Evolutionary conservation across 2,113 vertebrate genomes (phyloP).

Genomic region (Boulengeromyrus knoepffleri): DNA sequence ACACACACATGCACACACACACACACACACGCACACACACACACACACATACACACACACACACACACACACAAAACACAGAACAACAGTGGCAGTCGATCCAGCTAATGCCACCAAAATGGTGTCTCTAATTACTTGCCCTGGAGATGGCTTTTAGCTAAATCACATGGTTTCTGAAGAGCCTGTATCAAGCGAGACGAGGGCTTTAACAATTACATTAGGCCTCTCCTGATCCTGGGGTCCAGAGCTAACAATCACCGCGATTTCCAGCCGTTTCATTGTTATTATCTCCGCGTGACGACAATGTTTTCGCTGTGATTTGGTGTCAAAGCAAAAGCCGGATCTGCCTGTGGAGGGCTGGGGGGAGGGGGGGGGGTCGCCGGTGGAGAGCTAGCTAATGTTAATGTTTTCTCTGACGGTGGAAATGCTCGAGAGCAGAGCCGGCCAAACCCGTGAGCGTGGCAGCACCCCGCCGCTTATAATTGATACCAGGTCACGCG

Average conservation of each 20-base stretch:
- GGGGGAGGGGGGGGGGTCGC: conserved; percentile 19
- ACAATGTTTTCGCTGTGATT: conserved; percentile 57
- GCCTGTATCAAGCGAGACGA: conserved; percentile 71
- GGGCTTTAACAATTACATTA: conserved; percentile 70
- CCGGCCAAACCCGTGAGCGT: conserved; percentile 34
- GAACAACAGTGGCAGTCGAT: conserved; percentile 43
- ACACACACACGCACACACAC: too few relatives aligned
- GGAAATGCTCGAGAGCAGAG: conserved; percentile 33
- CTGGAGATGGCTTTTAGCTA: conserved; percentile 75
- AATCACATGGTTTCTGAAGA: conserved; percentile 70
- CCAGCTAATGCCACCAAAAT: conserved; percentile 62
- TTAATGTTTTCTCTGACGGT: conserved; percentile 58
- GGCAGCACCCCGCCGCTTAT: conserved; percentile 27
- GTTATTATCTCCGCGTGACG: conserved; percentile 59
- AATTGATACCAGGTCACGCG: conserved; percentile 39
- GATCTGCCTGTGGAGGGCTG: background rate
- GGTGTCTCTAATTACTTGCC: conserved; percentile 71
- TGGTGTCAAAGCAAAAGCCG: conserved; percentile 31
- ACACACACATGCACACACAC: too few relatives aligned
- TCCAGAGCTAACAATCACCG: conserved; percentile 58
- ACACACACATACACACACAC: background rate
- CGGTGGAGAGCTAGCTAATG: conserved; percentile 55
- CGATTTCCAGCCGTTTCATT: conserved; percentile 62
- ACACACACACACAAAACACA: background rate
- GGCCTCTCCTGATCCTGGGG: conserved; percentile 56